Conservation (phyloP, 2,888 invertebrate species). For the Leptarthrus brevirostris region DNA sequence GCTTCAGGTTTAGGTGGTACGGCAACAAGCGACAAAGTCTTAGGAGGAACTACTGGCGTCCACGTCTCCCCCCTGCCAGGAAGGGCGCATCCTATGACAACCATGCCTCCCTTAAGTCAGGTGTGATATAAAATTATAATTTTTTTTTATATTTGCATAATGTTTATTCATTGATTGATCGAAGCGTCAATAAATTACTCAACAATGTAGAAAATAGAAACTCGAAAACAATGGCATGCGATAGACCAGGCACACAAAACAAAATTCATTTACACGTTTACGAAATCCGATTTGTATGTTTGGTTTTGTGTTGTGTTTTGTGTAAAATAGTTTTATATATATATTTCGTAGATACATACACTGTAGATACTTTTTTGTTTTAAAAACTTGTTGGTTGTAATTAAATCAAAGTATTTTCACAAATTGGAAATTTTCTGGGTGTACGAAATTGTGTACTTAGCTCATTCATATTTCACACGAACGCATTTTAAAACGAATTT, state of each 20-base stretch:
- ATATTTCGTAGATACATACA: no score
- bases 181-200: background rate
- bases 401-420: no score
- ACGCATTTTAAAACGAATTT: no score
- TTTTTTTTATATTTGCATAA: slow-evolving; percentile 18
- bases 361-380: no score
- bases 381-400: no score
- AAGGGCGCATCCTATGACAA: slow-evolving; percentile 68
- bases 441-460: no score
- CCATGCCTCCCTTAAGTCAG: slow-evolving; percentile 68
- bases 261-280: background rate
- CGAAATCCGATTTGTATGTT: no score
- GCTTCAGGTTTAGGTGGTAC: slow-evolving; percentile 61
- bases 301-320: no score
- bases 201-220: background rate
- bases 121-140: slow-evolving; percentile 57
- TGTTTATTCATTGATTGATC: slow-evolving; percentile 7
- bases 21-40: slow-evolving; percentile 67
- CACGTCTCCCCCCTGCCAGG: slow-evolving; percentile 65
- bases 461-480: no score
- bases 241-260: background rate
- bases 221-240: background rate
- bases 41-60: slow-evolving; percentile 67
- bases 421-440: no score
- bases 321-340: no score